These are phyloP conservation scores for Trichoplusia ni DNA, from an alignment of 1,140 invertebrate genomes.

Conservation along the genomic window DNA sequence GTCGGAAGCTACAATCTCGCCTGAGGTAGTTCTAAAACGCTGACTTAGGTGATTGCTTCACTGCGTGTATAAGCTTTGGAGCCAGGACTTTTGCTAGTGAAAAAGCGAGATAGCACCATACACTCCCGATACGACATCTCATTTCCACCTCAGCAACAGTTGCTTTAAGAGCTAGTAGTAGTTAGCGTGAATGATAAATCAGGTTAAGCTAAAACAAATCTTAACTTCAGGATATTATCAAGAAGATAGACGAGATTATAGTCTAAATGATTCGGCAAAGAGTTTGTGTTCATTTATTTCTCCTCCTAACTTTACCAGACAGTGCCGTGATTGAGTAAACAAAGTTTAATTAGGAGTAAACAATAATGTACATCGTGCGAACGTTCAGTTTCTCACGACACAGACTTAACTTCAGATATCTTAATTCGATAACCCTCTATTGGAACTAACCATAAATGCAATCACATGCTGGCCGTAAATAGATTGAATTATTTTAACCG, in stretches of 20 bases:
- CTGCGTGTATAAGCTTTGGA: no score
- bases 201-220: slow-evolving; percentile 23
- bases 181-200: no score
- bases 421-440: slow-evolving; percentile 14
- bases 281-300: not conserved
- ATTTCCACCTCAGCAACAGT: no score
- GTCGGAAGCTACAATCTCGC: slow-evolving; percentile 3
- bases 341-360: not conserved
- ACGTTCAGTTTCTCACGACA: slow-evolving; percentile 15
- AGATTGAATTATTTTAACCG: not conserved
- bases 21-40: slow-evolving; percentile 7
- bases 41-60: slow-evolving; percentile 26
- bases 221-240: not conserved
- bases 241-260: not conserved
- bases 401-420: not conserved
- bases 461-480: not conserved
- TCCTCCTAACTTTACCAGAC: not conserved
- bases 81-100: no score
- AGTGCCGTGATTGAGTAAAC: not conserved
- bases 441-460: not conserved
- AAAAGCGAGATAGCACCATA: no score
- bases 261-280: not conserved
- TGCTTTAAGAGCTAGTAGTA: no score
- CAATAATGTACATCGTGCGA: not conserved
- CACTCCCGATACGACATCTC: no score